Evolutionary conservation across 2,888 invertebrate genomes (phyloP).

Genomic region (Mythimna albipuncta): DNA sequence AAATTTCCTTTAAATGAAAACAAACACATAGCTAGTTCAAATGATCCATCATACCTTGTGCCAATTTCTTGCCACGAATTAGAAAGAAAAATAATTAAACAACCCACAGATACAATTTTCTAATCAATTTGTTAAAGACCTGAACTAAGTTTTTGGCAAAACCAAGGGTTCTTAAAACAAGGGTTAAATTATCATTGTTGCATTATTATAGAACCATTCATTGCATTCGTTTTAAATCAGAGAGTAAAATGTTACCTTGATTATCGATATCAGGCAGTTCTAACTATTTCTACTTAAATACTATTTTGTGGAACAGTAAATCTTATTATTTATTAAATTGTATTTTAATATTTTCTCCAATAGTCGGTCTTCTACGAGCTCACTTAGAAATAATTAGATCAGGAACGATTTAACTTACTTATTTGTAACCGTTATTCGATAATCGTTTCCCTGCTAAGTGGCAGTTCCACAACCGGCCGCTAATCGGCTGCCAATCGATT

Average conservation of each 20-base stretch:
- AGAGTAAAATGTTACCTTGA: neutral
- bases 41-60: no score
- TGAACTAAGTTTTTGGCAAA: no score
- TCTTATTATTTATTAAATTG: neutral
- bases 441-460: slow-evolving; percentile 20
- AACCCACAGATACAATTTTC: no score
- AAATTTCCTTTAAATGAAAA: neutral
- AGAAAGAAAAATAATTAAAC: no score
- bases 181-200: no score
- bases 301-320: neutral
- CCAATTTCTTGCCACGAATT: no score
- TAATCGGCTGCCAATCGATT: slow-evolving; percentile 31
- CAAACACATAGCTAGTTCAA: neutral
- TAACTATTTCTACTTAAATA: neutral
- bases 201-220: no score
- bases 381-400: slow-evolving; percentile 11
- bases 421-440: slow-evolving; percentile 26
- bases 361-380: neutral
- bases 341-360: slow-evolving; percentile 13
- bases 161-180: no score
- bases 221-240: neutral
- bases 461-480: slow-evolving; percentile 25
- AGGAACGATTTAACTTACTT: slow-evolving; percentile 15
- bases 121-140: no score
- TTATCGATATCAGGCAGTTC: neutral